Percentiles rank a stretch among this genome's conserved stretches.
Evolutionary conservation across 2,888 invertebrate genomes (phyloP).

Genomic region (Aphidoletes aphidimyza): DNA sequence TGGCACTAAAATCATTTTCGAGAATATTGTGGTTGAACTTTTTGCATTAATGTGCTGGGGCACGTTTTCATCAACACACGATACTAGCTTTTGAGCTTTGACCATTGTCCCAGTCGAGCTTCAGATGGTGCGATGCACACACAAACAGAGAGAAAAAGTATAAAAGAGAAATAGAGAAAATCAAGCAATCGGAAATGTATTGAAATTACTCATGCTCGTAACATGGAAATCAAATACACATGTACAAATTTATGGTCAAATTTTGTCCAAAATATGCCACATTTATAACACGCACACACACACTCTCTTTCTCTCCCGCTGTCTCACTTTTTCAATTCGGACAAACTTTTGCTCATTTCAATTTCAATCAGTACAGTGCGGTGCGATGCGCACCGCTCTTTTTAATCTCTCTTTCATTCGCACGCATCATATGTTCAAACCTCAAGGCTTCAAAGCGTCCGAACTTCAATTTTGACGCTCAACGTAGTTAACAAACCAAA

Average conservation of each 20-base stretch:
- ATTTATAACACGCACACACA: no score
- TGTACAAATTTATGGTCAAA: background rate
- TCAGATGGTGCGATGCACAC: no score
- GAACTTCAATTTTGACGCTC: background rate
- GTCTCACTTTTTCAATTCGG: background rate
- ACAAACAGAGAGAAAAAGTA: no score
- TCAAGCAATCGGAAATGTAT: slow-evolving; percentile 1
- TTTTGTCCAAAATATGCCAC: background rate
- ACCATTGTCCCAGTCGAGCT: background rate
- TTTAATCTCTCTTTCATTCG: background rate
- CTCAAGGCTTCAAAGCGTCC: background rate
- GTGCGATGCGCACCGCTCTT: background rate
- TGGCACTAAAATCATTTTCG: slow-evolving; percentile 15
- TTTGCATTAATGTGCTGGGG: background rate
- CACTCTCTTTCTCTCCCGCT: background rate
- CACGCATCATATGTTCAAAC: background rate
- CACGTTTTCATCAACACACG: background rate
- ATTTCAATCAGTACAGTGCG: background rate
- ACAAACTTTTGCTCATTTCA: background rate
- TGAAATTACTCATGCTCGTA: background rate
- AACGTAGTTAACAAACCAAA: background rate
- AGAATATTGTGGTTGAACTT: background rate
- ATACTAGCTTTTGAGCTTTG: background rate
- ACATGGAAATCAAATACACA: background rate
- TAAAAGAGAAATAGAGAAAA: no score